Evolutionary conservation across 2,113 vertebrate genomes (phyloP).

Genomic region (Microtus pennsylvanicus): DNA sequence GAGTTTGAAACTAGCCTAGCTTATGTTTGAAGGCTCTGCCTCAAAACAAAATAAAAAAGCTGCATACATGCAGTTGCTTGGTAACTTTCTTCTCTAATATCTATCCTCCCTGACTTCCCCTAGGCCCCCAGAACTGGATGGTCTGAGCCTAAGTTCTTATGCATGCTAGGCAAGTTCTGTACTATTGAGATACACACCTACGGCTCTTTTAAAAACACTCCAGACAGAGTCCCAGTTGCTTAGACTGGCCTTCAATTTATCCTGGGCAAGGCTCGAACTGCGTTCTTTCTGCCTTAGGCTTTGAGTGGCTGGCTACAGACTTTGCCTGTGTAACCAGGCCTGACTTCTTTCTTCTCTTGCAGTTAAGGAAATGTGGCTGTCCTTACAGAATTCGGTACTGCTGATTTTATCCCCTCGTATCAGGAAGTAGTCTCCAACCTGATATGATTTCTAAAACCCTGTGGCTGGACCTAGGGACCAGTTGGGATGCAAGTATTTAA

Average conservation of each 20-base stretch:
- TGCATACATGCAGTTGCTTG: background rate
- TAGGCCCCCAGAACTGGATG: background rate
- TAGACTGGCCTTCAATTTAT: background rate
- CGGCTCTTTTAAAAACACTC: background rate
- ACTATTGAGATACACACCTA: background rate
- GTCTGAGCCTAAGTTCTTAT: background rate
- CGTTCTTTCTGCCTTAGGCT: background rate
- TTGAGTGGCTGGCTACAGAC: background rate
- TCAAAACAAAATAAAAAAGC: background rate
- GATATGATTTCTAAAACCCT: constrained; percentile 35
- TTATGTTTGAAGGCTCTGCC: background rate
- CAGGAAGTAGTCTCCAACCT: background rate
- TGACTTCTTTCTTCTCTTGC: background rate
- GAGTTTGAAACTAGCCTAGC: background rate
- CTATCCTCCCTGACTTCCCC: background rate
- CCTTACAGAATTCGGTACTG: background rate
- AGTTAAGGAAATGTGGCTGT: background rate
- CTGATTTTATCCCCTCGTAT: background rate
- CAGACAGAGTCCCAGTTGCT: background rate
- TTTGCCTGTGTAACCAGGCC: background rate
- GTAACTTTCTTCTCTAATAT: background rate
- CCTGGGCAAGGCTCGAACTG: too few species aligned
- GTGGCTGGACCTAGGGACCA: background rate
- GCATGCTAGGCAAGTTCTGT: background rate
- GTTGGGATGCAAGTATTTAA: background rate